Evolutionary conservation across 2,888 invertebrate genomes (phyloP).

Genomic region (Cosmopolites sordidus): DNA sequence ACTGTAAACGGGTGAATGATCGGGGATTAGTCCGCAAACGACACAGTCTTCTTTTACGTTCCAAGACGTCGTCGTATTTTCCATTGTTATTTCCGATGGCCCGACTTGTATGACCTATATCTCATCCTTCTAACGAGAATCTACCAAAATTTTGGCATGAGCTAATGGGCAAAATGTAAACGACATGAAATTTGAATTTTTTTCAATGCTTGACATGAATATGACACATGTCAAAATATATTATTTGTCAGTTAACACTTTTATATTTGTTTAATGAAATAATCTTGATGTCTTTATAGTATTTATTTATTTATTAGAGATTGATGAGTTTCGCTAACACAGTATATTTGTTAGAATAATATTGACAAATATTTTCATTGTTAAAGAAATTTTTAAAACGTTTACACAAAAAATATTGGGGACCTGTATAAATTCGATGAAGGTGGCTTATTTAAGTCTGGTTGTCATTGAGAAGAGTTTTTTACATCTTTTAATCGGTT

Average conservation of each 20-base stretch:
- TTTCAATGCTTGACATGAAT: not conserved
- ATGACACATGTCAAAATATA: not conserved
- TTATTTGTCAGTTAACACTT: not conserved
- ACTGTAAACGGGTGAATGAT: conserved; percentile 39
- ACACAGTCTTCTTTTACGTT: conserved; percentile 35
- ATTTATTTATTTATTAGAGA: no score
- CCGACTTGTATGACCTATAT: conserved; percentile 7
- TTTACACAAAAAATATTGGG: no score
- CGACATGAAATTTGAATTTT: conserved; percentile 5
- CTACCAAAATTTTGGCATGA: conserved; percentile 23
- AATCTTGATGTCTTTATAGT: no score
- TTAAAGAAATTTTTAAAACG: no score
- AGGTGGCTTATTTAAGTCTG: no score
- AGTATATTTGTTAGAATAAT: no score
- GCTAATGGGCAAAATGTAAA: conserved; percentile 8
- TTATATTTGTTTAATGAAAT: no score
- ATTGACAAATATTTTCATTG: no score
- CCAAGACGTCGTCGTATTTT: conserved; percentile 29
- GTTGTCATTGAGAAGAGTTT: no score
- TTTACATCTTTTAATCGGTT: no score
- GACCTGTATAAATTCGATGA: no score
- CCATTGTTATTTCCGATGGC: conserved; percentile 23
- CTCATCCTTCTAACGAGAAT: conserved; percentile 17
- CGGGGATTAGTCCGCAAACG: conserved; percentile 39
- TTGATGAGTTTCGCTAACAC: no score